A percentile compares a stretch with the other conserved stretches of the same genome.
Conservation (phyloP, 1,140 invertebrate genomes). For the Neodiprion fabricii region DNA sequence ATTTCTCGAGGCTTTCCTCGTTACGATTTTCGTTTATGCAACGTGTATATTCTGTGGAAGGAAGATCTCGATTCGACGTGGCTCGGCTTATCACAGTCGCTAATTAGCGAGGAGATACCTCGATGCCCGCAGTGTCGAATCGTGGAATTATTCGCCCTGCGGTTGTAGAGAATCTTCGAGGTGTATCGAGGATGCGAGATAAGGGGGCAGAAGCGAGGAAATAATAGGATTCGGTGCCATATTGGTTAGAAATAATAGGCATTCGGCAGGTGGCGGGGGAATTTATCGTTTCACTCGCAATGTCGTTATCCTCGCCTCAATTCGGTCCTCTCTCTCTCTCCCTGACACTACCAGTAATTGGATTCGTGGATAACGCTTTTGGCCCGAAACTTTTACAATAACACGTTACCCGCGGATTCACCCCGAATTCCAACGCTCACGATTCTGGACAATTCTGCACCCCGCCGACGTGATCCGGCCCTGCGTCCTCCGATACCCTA, state of each 20-base stretch:
- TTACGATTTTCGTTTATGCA: too few relatives aligned
- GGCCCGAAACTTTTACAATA: slow-evolving; percentile 13
- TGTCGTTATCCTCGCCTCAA: slow-evolving; percentile 15
- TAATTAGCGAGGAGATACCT: background rate
- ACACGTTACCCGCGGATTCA: background rate
- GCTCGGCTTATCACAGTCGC: too few relatives aligned
- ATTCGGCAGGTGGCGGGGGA: background rate
- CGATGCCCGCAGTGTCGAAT: background rate
- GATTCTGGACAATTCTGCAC: background rate
- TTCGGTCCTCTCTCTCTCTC: background rate
- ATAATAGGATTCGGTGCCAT: slow-evolving; percentile 10
- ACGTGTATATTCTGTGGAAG: too few relatives aligned
- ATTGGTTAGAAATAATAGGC: slow-evolving; percentile 11
- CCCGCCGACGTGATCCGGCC: too few relatives aligned
- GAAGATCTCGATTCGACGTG: too few relatives aligned
- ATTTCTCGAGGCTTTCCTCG: background rate
- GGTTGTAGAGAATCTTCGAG: background rate
- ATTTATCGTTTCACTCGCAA: slow-evolving; percentile 14
- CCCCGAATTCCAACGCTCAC: background rate
- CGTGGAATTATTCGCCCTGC: background rate
- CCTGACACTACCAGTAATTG: slow-evolving; percentile 17
- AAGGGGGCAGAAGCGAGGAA: background rate
- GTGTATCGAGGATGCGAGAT: background rate
- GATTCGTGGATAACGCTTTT: slow-evolving; percentile 12
- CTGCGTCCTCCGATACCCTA: too few relatives aligned